Conservation (phyloP, 2,113 vertebrate species). For the Microtus oregoni region DNA sequence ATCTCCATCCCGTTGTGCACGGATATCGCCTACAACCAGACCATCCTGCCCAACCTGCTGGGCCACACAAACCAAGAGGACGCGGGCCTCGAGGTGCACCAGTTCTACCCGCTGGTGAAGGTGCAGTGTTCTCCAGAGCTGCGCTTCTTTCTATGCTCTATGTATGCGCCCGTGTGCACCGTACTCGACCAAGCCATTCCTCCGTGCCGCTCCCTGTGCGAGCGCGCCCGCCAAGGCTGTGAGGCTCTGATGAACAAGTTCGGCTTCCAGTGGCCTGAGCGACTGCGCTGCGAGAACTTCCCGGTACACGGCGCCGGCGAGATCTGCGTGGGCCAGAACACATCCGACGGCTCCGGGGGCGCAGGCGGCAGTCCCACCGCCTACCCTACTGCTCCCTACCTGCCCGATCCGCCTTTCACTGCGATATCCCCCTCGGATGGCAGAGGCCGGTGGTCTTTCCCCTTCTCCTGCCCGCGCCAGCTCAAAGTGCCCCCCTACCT, state of each 20-base stretch:
- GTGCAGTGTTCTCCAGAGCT: constrained; percentile 94
- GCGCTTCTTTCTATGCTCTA: constrained; percentile 94
- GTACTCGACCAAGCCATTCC: constrained; percentile 93
- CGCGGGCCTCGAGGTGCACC: constrained; percentile 93
- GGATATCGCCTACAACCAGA: constrained; percentile 94
- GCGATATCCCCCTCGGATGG: constrained; percentile 75
- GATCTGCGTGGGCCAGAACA: constrained; percentile 95
- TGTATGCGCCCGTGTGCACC: constrained; percentile 94
- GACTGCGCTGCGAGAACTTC: constrained; percentile 92
- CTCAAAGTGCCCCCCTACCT: constrained; percentile 94
- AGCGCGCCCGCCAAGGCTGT: constrained; percentile 92
- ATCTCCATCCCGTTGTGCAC: constrained; percentile 96
- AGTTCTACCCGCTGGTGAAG: constrained; percentile 95
- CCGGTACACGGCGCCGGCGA: constrained; percentile 91
- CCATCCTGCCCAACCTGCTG: constrained; percentile 94
- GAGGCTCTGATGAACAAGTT: constrained; percentile 96
- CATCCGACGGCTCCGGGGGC: constrained; percentile 85
- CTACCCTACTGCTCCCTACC: constrained; percentile 84
- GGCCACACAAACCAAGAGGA: constrained; percentile 94
- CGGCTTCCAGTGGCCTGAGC: constrained; percentile 93
- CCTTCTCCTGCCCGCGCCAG: constrained; percentile 93
- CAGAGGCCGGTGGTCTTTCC: constrained; percentile 75
- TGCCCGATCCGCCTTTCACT: constrained; percentile 85
- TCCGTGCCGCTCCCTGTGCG: constrained; percentile 91
- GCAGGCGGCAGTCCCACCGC: constrained; percentile 82